phyloP scores from a whole-genome alignment of 2,888 invertebrate species.

The Zelleria hepariella region DNA sequence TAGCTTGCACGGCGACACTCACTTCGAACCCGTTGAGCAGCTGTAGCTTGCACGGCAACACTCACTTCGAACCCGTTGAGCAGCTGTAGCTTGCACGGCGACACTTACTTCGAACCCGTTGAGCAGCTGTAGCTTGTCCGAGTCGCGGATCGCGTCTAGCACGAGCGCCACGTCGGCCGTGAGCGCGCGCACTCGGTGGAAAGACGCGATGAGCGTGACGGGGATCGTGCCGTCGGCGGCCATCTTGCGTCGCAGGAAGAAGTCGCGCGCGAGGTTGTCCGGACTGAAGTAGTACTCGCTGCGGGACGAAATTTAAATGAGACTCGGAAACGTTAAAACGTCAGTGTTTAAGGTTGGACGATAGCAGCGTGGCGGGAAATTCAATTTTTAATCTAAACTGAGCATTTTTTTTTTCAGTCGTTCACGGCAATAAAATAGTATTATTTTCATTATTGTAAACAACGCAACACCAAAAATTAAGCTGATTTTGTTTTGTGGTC shows the following conservation, averaged over 20 bases:
- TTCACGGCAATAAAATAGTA: no score
- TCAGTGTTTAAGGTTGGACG: no score
- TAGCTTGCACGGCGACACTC: no score
- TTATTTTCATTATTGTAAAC: no score
- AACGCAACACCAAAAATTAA: no score
- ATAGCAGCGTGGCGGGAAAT: no score
- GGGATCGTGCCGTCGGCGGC: conserved; percentile 93
- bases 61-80: conserved; percentile 35
- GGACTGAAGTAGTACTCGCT: conserved; percentile 99
- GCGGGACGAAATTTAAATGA: no score
- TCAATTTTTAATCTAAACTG: no score
- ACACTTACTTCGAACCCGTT: conserved; percentile 78
- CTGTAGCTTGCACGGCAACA: background rate
- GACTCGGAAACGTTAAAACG: no score
- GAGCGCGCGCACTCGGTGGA: conserved; percentile 92
- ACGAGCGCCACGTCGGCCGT: conserved; percentile 89
- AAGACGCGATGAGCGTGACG: conserved; percentile 93
- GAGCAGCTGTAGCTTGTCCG: conserved; percentile 86
- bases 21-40: background rate
- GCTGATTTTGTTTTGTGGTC: no score
- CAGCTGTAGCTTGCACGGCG: conserved; percentile 88
- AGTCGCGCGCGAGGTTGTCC: conserved; percentile 95
- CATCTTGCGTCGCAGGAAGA: conserved; percentile 98
- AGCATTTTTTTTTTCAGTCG: no score
- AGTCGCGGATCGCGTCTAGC: conserved; percentile 87